Conservation (phyloP, 2,888 invertebrate species). For the Apeira syringaria region DNA sequence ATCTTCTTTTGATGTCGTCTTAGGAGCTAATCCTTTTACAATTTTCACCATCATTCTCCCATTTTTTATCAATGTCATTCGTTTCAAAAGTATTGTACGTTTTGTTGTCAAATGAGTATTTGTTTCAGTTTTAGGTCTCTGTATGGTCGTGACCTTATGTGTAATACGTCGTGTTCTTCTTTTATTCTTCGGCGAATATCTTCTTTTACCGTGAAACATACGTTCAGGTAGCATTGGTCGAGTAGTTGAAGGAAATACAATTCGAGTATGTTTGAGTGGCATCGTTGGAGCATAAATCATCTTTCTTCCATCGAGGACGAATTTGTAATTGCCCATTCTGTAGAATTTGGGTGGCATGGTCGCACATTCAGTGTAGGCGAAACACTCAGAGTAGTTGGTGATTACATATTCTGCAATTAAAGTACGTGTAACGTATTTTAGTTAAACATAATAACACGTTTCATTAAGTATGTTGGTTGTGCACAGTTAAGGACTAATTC, state of each 20-base stretch:
- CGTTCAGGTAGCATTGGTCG: constrained; percentile 4
- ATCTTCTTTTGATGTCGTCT: neutral
- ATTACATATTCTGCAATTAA: constrained; percentile 45
- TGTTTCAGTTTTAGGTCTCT: neutral
- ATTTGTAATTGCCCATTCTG: constrained; percentile 39
- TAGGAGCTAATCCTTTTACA: constrained; percentile 1
- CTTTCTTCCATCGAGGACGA: constrained; percentile 31
- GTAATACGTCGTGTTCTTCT: neutral
- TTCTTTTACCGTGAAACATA: constrained; percentile 7
- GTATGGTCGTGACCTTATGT: too few species aligned
- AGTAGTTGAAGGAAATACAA: neutral
- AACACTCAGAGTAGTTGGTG: constrained; percentile 51
- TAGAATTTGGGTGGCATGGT: constrained; percentile 21
- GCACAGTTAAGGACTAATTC: too few species aligned
- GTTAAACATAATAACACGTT: too few species aligned
- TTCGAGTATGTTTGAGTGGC: neutral
- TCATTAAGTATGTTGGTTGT: too few species aligned
- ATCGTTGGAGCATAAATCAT: constrained; percentile 30
- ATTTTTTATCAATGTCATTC: constrained; percentile 4
- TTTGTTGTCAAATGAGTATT: neutral
- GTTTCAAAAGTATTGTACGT: constrained; percentile 1
- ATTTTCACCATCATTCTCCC: constrained; percentile 5
- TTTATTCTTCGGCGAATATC: constrained; percentile 4
- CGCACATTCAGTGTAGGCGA: constrained; percentile 32
- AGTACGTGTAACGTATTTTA: too few species aligned